Percentiles rank a stretch among this genome's conserved stretches.
Conservation (phyloP, 1,140 invertebrate genomes). For the Cherax quadricarinatus region DNA sequence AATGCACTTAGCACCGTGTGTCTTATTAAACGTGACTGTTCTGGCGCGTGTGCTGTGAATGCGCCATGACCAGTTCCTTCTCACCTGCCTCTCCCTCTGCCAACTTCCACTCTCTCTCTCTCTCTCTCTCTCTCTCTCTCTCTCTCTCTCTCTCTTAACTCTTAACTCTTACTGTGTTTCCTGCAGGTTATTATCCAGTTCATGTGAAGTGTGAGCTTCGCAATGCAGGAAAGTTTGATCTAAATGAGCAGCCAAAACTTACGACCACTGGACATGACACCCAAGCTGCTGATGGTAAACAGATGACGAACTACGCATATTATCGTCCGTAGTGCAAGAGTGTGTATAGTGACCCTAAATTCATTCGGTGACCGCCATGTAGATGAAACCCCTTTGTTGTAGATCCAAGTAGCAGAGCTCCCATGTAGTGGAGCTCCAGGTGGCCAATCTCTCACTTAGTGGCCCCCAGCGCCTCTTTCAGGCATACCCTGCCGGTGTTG, state of each 20-base stretch:
- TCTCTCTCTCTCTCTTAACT: too few species aligned
- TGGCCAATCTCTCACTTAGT: neutral
- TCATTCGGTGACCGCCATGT: neutral
- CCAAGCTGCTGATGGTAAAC: constrained; percentile 3
- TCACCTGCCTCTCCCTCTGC: too few species aligned
- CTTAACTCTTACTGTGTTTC: too few species aligned
- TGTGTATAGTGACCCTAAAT: constrained; percentile 6
- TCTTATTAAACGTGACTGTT: too few species aligned
- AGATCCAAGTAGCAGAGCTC: constrained; percentile 1
- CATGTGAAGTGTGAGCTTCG: neutral
- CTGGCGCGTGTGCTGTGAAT: too few species aligned
- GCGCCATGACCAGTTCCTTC: too few species aligned
- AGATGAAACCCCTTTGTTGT: constrained; percentile 14
- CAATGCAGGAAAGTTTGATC: constrained; percentile 13
- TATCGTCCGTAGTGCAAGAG: neutral
- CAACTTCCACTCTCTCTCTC: too few species aligned
- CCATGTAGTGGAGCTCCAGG: constrained; percentile 5
- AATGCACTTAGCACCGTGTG: too few species aligned
- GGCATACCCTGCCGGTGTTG: too few species aligned
- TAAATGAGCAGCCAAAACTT: neutral
- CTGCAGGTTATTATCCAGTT: neutral
- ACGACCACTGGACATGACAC: constrained; percentile 19
- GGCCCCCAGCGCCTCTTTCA: neutral
- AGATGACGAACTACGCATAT: constrained; percentile 41
- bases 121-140: too few species aligned